These are phyloP conservation scores for Oasisia sp. DNA, from an alignment of 2,888 invertebrate species.

Conservation along the genomic window DNA sequence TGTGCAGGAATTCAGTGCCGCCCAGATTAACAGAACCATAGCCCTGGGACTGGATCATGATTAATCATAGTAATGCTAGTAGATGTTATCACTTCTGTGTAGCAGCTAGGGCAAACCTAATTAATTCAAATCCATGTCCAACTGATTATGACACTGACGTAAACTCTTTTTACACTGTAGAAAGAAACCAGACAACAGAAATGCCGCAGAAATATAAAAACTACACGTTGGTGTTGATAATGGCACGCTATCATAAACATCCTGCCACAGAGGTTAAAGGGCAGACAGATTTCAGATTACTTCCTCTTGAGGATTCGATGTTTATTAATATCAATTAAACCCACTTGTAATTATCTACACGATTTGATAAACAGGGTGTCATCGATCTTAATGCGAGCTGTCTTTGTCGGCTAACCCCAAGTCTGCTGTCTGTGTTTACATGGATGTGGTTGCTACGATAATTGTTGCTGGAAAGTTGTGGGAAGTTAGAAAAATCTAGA, in stretches of 20 bases:
- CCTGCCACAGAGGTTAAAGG: background rate
- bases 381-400: background rate
- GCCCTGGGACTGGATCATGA: background rate
- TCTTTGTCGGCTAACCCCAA: background rate
- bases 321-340: background rate
- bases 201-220: background rate
- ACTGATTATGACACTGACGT: background rate
- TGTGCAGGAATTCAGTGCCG: background rate
- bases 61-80: background rate
- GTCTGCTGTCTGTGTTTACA: background rate
- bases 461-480: background rate
- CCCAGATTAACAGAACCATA: background rate
- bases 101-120: background rate
- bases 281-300: constrained; percentile 6
- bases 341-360: background rate
- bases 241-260: background rate
- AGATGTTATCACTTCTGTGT: background rate
- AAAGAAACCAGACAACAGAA: background rate
- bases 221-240: background rate
- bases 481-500: too few relatives aligned
- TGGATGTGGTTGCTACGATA: background rate
- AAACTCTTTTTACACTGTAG: background rate
- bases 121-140: background rate
- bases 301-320: background rate
- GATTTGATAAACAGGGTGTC: background rate